Conservation (phyloP, 2,113 vertebrate species). For the Platycercus adscitus region DNA sequence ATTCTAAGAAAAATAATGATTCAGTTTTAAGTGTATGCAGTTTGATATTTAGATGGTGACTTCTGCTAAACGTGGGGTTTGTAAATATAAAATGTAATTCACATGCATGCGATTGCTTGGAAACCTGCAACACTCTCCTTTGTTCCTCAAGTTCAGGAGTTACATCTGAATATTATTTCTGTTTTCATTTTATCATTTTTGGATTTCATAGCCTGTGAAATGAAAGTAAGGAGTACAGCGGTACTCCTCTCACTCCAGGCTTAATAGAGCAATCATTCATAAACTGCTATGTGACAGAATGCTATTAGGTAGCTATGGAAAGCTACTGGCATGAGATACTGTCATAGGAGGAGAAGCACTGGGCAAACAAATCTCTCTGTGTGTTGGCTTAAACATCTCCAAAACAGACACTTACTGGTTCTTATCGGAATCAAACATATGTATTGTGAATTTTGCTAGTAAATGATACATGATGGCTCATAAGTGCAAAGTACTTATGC, state of each 20-base stretch:
- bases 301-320: neutral
- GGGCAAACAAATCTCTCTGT: neutral
- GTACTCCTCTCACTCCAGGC: neutral
- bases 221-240: neutral
- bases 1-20: neutral
- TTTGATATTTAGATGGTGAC: neutral
- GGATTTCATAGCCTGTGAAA: neutral
- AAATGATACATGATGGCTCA: neutral
- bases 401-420: neutral
- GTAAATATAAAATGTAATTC: neutral
- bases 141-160: neutral
- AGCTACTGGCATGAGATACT: neutral
- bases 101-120: neutral
- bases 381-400: neutral
- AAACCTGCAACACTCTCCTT: neutral
- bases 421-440: rapidly evolving
- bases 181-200: neutral
- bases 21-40: neutral
- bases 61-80: neutral
- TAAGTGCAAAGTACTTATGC: neutral
- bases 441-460: neutral
- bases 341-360: neutral
- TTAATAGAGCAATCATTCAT: neutral
- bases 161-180: neutral
- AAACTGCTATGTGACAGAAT: neutral